Base-by-base conservation (phyloP, 2,113 vertebrate species). In the Atherinomorus stipes region DNA sequence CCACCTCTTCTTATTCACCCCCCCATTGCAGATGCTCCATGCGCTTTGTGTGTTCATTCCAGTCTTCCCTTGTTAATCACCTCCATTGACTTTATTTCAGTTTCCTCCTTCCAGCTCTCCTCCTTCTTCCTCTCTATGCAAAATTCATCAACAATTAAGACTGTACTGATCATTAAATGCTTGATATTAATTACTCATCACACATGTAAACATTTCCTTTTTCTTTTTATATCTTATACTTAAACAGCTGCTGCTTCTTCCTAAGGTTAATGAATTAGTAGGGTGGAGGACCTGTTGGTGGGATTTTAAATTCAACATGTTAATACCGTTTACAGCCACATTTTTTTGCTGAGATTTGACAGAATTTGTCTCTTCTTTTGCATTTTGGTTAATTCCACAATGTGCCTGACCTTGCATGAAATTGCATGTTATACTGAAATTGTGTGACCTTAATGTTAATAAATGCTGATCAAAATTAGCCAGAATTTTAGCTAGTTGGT, bases 41-140 rank as follows among this genome's bases (percentile, higher is more conserved):
- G 45, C 68, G n/a, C 69, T 69, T 69, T 82, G 47, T 59, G n/a
- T 60, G 16, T 25, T 70, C 19, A 53, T 38, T 68, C 61, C 60
- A 34, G 61, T 62, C 40, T 38, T 49, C 51, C 69, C 52, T 67
- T 12, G 37, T 71, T 59, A 37, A 49, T 79, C 58, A 71, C 34
- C 52, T 42, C 54, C 38, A 23, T 42, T 23, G 50, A 57, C 37
- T 60, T 40, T 44, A 67, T 65, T 71, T 81, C 49, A n/a, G 34
- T 49, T 61, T 38, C 58, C 49, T 66, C 51, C 63, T 38, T 50
- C 60, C 21, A 50, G 10, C 42, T 11, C 7, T 28, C 19, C 38
- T 72, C 42, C 34, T 34, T 73, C 63, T 66, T 80, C 64, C 60
- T 69, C 11, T 23, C 52, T 76, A 77, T 84, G 52, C 64, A 81